These are phyloP conservation scores for Rhingia rostrata DNA, from an alignment of 2,888 invertebrate species.

Conservation along the genomic window DNA sequence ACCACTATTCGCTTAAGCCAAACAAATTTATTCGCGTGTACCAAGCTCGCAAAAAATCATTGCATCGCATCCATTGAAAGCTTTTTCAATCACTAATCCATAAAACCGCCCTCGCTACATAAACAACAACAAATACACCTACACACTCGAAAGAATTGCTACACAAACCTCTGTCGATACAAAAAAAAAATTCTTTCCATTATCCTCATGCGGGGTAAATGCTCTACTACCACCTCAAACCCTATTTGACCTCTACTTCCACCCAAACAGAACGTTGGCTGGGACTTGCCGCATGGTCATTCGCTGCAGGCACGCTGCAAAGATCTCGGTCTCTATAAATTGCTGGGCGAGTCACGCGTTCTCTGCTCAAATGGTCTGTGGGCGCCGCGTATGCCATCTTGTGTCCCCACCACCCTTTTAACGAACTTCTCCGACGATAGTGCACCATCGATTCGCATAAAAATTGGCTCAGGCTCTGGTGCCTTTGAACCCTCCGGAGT, in stretches of 20 bases:
- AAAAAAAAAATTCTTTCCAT: slow-evolving; percentile 10
- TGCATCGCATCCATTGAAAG: slow-evolving; percentile 8
- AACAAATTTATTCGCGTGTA: background rate
- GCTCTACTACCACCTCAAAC: slow-evolving; percentile 8
- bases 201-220: slow-evolving; percentile 29
- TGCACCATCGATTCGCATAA: slow-evolving; percentile 91
- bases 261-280: slow-evolving; percentile 84
- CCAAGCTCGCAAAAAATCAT: slow-evolving; percentile 6
- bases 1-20: slow-evolving; percentile 27
- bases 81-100: slow-evolving; percentile 59
- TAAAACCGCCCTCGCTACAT: slow-evolving; percentile 27
- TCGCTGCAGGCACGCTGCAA: slow-evolving; percentile 90
- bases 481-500: slow-evolving; percentile 91
- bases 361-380: slow-evolving; percentile 93
- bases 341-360: slow-evolving; percentile 90
- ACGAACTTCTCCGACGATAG: slow-evolving; percentile 94
- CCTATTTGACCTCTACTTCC: slow-evolving; percentile 33
- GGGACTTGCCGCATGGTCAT: slow-evolving; percentile 90
- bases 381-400: slow-evolving; percentile 90
- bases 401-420: slow-evolving; percentile 92
- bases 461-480: slow-evolving; percentile 90
- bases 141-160: slow-evolving; percentile 3
- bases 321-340: slow-evolving; percentile 92
- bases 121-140: slow-evolving; percentile 38
- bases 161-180: slow-evolving; percentile 11